Evolutionary conservation across 2,797 vertebrate species (phyloP).

Genomic region (Semotilus atromaculatus): DNA sequence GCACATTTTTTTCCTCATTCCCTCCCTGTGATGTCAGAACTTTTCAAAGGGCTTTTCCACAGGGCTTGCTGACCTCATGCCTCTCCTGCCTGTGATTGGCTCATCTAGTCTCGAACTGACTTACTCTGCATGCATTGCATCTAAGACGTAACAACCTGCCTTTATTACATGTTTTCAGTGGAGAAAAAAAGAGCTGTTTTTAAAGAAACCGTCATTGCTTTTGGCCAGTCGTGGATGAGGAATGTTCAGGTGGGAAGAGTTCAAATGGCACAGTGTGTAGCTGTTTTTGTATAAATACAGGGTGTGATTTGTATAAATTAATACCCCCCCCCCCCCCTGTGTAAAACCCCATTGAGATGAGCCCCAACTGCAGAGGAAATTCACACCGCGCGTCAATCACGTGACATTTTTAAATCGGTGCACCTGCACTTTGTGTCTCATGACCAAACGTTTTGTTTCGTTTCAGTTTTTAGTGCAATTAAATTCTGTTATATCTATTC

Average conservation of each 20-base stretch:
- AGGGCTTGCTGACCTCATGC: constrained; percentile 60
- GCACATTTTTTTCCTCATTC: constrained; percentile 43
- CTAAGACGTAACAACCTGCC: constrained; percentile 55
- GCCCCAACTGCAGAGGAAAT: constrained; percentile 21
- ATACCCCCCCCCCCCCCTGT: not conserved
- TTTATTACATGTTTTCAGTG: constrained; percentile 16
- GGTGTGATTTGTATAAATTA: constrained; percentile 23
- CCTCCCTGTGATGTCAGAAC: constrained; percentile 61
- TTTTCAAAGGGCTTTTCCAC: constrained; percentile 78
- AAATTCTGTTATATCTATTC: not conserved
- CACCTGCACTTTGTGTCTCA: constrained; percentile 78
- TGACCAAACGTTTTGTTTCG: constrained; percentile 59
- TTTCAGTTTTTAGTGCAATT: constrained; percentile 35
- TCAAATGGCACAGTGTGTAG: constrained; percentile 11
- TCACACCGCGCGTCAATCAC: constrained; percentile 45
- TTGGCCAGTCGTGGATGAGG: constrained; percentile 42
- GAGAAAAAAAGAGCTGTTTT: not conserved
- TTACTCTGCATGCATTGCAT: constrained; percentile 54
- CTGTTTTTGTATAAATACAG: constrained; percentile 17
- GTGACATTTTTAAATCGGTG: constrained; percentile 73
- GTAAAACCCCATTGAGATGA: not conserved
- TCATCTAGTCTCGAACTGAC: constrained; percentile 51
- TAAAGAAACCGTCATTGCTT: constrained; percentile 18
- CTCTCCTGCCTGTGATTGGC: constrained; percentile 58
- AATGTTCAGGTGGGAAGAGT: constrained; percentile 24